Evolutionary conservation across 2,888 invertebrate species (phyloP), one percentile per base, ranked within the genome.

Genomic region (Drosophila prostipennis): DNA sequence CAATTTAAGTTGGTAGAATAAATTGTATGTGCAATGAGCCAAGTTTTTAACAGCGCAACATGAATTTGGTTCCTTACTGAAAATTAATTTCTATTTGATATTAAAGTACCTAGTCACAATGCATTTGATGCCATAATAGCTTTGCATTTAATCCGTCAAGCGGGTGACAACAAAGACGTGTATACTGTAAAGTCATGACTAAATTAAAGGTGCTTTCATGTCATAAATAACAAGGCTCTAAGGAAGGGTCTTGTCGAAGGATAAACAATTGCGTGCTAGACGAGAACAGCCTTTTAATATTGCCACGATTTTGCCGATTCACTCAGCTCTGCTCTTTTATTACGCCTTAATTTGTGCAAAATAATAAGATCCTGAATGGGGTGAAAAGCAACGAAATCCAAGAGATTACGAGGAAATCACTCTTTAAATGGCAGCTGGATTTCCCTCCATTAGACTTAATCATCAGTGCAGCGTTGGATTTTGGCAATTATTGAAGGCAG

Each of bases 291-390:
- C 26, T 16, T n/a, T 14, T 16, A 0, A n/a, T 14, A n/a, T 26
- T 4, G n/a, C 39, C 19, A 10, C 61, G 58, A 52, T 71, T 80
- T 56, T 71, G 76, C 59, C 78, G 76, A 78, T 72, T 79, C 76
- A 85, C 76, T 64, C 67, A 49, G 16, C 72, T 46, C 61, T 55
- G 64, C 74, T 67, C 69, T 74, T 67, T 78, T 61, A 81, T 78
- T 64, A 72, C 76, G 67, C 65, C 72, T 74, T 76, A 76, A 79
- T 73, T 82, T 77, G 77, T 81, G 82, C 54, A 82, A 85, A 82
- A 79, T 76, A 69, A 72, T 69, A 60, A 69, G 64, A 54, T 34
- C 55, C 14, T 32, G 61, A 70, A 54, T 56, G 54, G 53, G 46
- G 58, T 16, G 29, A 37, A n/a, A n/a, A n/a, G n/a, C n/a, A n/a